Evolutionary conservation across 2,797 vertebrate species (phyloP), one percentile per base, ranked within the genome.

Genomic region (Megaceryle alcyon): DNA sequence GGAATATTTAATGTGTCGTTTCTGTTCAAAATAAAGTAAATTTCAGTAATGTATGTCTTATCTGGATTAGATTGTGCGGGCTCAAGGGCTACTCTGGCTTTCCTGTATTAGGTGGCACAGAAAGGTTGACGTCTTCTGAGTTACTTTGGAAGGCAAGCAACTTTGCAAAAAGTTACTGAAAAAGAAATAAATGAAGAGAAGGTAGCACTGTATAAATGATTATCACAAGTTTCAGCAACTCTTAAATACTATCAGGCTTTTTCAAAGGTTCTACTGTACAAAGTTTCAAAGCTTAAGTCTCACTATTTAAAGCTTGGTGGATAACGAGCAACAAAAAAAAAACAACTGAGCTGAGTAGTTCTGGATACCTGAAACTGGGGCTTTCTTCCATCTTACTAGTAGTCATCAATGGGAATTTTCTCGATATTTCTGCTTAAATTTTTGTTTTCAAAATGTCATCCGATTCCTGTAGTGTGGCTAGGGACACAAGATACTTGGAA

Each of bases 1-100:
- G 31, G 51, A 14, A 2, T 8, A 0, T 3, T 7, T 15, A 1
- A 0, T 5, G n/a, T 6, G 31, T 20, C 25, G 13, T 0, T 17
- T 41, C 37, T 19, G 1, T 11, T 33, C 33, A 29, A n/a, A 60
- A 9, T 0, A 3, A 2, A 9, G 8, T 8, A 11, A 9, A 9
- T 51, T 61, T 23, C 10, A 14, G n/a, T 12, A 2, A 14, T 7
- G 0, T 2, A 3, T 33, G 29, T 5, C 31, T 5, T 33, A 0
- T 12, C 31, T 31, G 46, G 12, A 1, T 12, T 14, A 33, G 49
- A 1, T 5, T 4, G 25, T 84, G 56, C 41, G 7, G 39, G 64
- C 1, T 5, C 23, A 16, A 6, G 46, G 59, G 20, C 64, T 60
- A 0, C 21, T 39, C 39, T 13, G 46, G 10, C 19, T 53, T 15